Base-by-base conservation (phyloP, 2,113 vertebrate species). In the Chrysemys picta region DNA sequence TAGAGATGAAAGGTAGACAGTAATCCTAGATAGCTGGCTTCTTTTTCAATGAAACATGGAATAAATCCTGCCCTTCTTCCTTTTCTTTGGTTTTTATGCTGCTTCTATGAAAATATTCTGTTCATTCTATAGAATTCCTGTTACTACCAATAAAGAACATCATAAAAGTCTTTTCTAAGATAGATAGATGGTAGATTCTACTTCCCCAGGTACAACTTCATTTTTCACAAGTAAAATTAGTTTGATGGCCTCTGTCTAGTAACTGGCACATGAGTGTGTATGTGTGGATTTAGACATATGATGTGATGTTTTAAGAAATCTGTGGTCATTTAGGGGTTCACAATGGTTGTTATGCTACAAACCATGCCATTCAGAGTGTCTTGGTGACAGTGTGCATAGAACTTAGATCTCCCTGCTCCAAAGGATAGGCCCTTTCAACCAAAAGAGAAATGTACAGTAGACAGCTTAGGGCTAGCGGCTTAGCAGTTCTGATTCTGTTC, bases 91-190 rank as follows among this genome's bases (percentile, higher is more conserved):
- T 85, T 91, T 87, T 65, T 96, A 11, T 93, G 38, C 13, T 4
- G 10, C 91, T 97, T 97, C 93, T 97, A 96, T 97, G 98, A 94
- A 96, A 87, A 97, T 95, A 88, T 78, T 81, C 49, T 82, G 90
- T 84, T 24, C 35, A 35, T 81, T 52, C 47, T 65, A 4, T 52
- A 35, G 35, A 59, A 79, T 29, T 53, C 38, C 29, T 52, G 35
- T 35, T 27, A 38, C 42, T 78, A 29, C 49, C 53, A 27, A 65
- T 50, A 79, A 85, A 84, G 76, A 95, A 69, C 29, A 69, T 59
- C 72, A 79, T 59, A 5, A 76, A 93, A 93, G 89, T 97, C 92
- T 87, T 59, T 96, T 98, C 94, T 79, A 83, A 80, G 91, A 91
- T 94, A 91, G 72, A 52, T 19, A 53, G 17, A 87, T 91, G 84